Evolutionary conservation across 2,888 invertebrate species (phyloP).

Genomic region (Boloria euphrosyne): DNA sequence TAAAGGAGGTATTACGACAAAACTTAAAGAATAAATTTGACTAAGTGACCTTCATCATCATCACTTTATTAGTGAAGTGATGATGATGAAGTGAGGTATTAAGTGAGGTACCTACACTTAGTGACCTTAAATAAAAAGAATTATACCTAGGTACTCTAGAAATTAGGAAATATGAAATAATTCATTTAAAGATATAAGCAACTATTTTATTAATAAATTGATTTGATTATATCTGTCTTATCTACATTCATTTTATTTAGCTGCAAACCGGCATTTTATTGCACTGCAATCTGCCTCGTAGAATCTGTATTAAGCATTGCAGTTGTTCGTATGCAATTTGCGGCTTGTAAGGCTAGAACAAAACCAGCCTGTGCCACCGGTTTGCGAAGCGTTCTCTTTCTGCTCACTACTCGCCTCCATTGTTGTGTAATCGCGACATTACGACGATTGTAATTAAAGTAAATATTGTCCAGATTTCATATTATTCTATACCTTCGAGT

Average conservation of each 20-base stretch:
- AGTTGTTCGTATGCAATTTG: conserved; percentile 11
- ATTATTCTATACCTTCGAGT: not conserved
- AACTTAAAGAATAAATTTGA: too few species aligned
- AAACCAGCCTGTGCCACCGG: conserved; percentile 28
- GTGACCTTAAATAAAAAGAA: too few species aligned
- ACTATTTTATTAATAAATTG: too few species aligned
- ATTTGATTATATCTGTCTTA: not conserved
- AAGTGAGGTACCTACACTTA: too few species aligned
- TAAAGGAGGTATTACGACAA: too few species aligned
- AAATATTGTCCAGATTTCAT: conserved; percentile 12
- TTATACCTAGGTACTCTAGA: too few species aligned
- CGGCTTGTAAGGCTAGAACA: conserved; percentile 21
- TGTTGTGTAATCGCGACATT: conserved; percentile 22
- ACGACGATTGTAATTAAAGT: conserved; percentile 7
- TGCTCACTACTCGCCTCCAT: conserved; percentile 8
- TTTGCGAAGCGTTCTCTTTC: conserved; percentile 31
- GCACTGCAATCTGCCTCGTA: not conserved
- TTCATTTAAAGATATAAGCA: too few species aligned
- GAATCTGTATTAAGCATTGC: conserved; percentile 9
- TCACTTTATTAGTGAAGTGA: too few species aligned
- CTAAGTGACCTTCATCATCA: too few species aligned
- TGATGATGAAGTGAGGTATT: too few species aligned
- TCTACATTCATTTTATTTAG: not conserved
- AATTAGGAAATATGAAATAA: too few species aligned
- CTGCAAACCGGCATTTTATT: not conserved